Evolutionary conservation across 2,888 invertebrate genomes (phyloP).

Genomic region (Macaria liturata): DNA sequence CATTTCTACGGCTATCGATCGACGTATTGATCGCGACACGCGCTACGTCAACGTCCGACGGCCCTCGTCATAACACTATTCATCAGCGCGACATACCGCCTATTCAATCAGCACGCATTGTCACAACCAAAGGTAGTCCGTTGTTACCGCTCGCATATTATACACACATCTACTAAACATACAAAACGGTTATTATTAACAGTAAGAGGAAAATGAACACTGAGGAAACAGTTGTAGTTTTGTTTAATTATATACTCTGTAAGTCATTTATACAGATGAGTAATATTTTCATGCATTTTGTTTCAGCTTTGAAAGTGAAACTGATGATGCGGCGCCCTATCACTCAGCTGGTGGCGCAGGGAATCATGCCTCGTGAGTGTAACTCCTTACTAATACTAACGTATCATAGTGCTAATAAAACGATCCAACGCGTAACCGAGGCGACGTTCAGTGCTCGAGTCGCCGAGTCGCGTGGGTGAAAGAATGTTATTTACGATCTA

Average conservation of each 20-base stretch:
- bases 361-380: constrained; percentile 99
- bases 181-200: constrained; percentile 28
- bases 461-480: constrained; percentile 58
- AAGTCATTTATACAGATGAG: constrained; percentile 26
- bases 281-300: constrained; percentile 26
- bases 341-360: constrained; percentile 98
- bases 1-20: constrained; percentile 54
- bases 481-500: constrained; percentile 69
- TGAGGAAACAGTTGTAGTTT: constrained; percentile 20
- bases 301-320: constrained; percentile 98
- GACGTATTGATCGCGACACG: constrained; percentile 65
- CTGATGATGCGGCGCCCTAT: constrained; percentile 97
- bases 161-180: constrained; percentile 3
- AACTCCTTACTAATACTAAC: no score
- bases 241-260: constrained; percentile 13
- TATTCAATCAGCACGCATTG: constrained; percentile 62
- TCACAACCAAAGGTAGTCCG: constrained; percentile 58
- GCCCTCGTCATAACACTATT: constrained; percentile 63
- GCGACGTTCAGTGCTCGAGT: constrained; percentile 30
- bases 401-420: no score
- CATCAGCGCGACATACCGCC: constrained; percentile 47
- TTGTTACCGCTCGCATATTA: constrained; percentile 33
- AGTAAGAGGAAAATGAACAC: constrained; percentile 24
- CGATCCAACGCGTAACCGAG: background rate
- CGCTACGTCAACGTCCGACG: constrained; percentile 70